Evolutionary conservation across 2,888 invertebrate species (phyloP).

Genomic region (Tubulanus polymorphus): DNA sequence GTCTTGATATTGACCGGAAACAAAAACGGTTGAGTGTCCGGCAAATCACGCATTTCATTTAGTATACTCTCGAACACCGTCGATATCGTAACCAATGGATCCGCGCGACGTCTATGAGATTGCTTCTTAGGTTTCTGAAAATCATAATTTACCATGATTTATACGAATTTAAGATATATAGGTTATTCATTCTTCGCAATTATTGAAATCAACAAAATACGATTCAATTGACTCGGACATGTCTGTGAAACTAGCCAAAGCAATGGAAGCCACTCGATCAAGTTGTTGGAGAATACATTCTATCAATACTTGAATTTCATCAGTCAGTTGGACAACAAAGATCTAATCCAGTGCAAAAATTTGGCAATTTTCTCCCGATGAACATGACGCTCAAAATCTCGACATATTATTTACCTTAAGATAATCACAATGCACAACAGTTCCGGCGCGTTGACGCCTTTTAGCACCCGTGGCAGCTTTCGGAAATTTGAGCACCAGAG

Average conservation of each 20-base stretch:
- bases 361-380: too few relatives aligned
- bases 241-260: too few relatives aligned
- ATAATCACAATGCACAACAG: constrained; percentile 81
- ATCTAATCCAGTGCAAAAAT: background rate
- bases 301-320: too few relatives aligned
- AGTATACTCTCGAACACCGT: constrained; percentile 86
- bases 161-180: too few relatives aligned
- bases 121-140: constrained; percentile 57
- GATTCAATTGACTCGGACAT: too few relatives aligned
- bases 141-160: too few relatives aligned
- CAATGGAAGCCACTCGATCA: too few relatives aligned
- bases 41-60: constrained; percentile 83
- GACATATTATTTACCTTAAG: constrained; percentile 58
- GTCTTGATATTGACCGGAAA: constrained; percentile 90
- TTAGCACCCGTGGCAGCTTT: constrained; percentile 63
- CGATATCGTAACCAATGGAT: constrained; percentile 85
- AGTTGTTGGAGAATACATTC: too few relatives aligned
- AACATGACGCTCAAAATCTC: too few relatives aligned
- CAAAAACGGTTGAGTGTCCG: constrained; percentile 82
- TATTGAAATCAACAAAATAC: too few relatives aligned
- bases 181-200: too few relatives aligned
- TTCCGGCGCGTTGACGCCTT: constrained; percentile 61
- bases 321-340: too few relatives aligned
- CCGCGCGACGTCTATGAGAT: constrained; percentile 86
- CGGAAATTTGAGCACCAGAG: constrained; percentile 73